Conservation (phyloP, 2,888 invertebrate genomes). For the Vandiemenella viatica region DNA sequence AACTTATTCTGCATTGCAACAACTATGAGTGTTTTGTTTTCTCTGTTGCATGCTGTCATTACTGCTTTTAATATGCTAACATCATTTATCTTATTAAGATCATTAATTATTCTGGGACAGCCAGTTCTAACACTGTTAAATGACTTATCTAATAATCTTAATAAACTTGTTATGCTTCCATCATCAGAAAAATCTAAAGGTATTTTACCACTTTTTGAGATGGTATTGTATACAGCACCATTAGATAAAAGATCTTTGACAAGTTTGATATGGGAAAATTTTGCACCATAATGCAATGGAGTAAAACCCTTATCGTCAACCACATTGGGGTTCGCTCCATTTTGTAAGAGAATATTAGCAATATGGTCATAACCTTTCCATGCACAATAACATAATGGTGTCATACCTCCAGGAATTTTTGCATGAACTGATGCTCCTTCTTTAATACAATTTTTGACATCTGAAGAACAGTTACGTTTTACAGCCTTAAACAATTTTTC, state of each 20-base stretch:
- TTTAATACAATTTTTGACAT: background rate
- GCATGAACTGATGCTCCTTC: background rate
- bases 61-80: conserved; percentile 10
- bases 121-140: conserved; percentile 5
- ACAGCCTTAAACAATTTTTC: background rate
- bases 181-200: background rate
- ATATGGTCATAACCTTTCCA: background rate
- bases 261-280: conserved; percentile 1
- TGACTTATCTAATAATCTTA: background rate
- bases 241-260: background rate
- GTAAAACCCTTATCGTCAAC: background rate
- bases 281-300: conserved; percentile 4
- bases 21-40: conserved; percentile 6
- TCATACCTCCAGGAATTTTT: background rate
- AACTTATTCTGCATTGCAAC: background rate
- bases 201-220: conserved; percentile 7
- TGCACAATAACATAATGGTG: background rate
- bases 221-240: conserved; percentile 15
- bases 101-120: conserved; percentile 9
- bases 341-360: conserved; percentile 1
- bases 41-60: conserved; percentile 13
- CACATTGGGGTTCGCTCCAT: conserved; percentile 3
- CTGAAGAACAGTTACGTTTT: background rate
- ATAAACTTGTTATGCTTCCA: background rate
- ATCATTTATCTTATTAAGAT: conserved; percentile 12